Conservation (phyloP, 2,113 vertebrate species). For the Hippocampus comes region DNA sequence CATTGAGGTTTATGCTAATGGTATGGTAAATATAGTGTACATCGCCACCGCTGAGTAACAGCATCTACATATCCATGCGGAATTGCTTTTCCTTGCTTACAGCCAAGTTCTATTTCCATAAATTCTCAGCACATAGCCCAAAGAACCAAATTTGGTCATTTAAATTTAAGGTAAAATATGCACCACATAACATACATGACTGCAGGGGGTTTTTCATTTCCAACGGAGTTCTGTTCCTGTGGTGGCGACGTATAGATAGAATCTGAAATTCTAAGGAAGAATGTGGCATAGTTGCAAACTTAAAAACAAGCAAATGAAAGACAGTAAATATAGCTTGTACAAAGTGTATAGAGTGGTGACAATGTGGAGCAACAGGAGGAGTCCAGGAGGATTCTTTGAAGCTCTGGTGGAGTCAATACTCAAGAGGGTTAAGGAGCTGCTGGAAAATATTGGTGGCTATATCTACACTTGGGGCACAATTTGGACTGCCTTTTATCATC, state of each 20-base stretch:
- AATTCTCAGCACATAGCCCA: not conserved
- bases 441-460: no score
- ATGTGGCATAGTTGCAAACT: not conserved
- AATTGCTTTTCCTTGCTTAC: slow-evolving; percentile 16
- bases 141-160: not conserved
- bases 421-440: no score
- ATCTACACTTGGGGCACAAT: no score
- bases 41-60: slow-evolving; percentile 17
- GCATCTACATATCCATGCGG: slow-evolving; percentile 29
- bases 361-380: no score
- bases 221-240: not conserved
- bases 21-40: slow-evolving; percentile 12
- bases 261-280: not conserved
- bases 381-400: no score
- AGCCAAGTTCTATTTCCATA: not conserved
- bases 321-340: no score
- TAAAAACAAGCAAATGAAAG: not conserved
- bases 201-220: not conserved
- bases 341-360: no score
- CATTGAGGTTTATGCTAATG: slow-evolving; percentile 46
- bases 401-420: no score
- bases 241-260: not conserved
- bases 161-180: not conserved
- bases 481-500: no score
- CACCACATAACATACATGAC: not conserved